Conservation (phyloP, 2,113 vertebrate genomes). For the Scomber colias region DNA sequence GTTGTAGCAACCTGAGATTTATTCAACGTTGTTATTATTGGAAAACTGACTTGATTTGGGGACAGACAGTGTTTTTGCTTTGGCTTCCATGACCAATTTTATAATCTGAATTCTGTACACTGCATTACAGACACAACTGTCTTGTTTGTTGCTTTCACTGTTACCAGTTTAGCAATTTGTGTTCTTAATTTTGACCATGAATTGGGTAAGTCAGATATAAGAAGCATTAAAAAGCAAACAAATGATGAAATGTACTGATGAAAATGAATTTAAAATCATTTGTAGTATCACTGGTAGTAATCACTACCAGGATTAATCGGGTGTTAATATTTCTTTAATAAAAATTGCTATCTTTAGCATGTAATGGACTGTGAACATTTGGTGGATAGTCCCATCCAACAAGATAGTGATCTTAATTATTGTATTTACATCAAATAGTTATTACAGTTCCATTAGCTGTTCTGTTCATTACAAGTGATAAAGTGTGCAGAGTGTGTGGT, state of each 20-base stretch:
- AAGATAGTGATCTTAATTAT: constrained; percentile 62
- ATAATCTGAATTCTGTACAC: too few relatives aligned
- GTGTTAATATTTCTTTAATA: neutral
- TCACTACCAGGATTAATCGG: constrained; percentile 35
- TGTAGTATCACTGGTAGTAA: neutral
- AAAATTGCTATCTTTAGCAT: neutral
- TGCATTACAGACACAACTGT: too few relatives aligned
- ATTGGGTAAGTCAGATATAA: neutral
- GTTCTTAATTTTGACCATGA: neutral
- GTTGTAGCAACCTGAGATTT: neutral
- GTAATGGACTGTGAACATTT: constrained; percentile 43
- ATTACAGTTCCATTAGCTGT: constrained; percentile 48
- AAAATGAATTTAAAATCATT: constrained; percentile 11
- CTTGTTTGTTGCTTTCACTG: neutral
- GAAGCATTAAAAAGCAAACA: neutral
- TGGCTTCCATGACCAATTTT: neutral
- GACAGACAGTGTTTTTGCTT: neutral
- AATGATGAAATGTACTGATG: neutral
- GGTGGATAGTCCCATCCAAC: constrained; percentile 12
- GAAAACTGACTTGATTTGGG: neutral
- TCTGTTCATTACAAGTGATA: constrained; percentile 56
- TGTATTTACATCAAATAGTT: constrained; percentile 50
- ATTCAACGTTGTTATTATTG: neutral
- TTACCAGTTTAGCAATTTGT: neutral
- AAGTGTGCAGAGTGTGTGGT: constrained; percentile 29